Base-by-base conservation (phyloP, 1,140 invertebrate genomes). In the Aleiodes sp. region DNA sequence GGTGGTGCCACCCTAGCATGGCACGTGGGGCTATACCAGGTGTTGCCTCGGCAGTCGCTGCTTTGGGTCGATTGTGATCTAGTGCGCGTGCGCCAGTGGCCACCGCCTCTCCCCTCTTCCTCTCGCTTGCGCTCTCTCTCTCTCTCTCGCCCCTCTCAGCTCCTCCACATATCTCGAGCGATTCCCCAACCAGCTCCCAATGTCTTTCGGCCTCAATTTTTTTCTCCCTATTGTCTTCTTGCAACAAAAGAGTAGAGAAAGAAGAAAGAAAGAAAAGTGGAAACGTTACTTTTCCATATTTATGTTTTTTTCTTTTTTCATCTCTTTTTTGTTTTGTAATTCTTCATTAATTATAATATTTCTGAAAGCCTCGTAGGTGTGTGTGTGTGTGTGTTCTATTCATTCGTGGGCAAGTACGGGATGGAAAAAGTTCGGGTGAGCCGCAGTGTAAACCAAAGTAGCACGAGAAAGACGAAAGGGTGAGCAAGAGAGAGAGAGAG, bases 11-110 rank as follows among this genome's bases (percentile, higher is more conserved):
- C 79, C 77, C 79, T 75, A 75, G 73, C 73, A 68, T 74, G 81
- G 77, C 82, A 84, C 81, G 81, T 85, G 82, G 78, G 80, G 80
- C 60, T 75, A 77, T 79, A 77, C 82, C 82, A 85, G 81, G 82
- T 85, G 82, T 83, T 83, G 79, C 79, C 80, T 80, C 59, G 28
- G 28, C n/a, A 75, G 76, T 73, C 78, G 74, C 28, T 31, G 12
- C 7, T 33, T 75, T 76, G 81, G 79, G 79, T 84, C 82, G 82
- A 83, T 84, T 81, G 72, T 57, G 70, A 68, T 29, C 62, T 39
- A 41, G 43, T 33, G 76, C 78, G 81, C 82, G 82, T 76, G 82
- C 75, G 82, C 74, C 71, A 43, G 37, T 52, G 26, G 41, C 73
- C 63, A 67, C 59, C 65, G 39, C 65, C 70, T 46, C 56, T 16